Conservation (phyloP, 2,113 vertebrate species). For the Hippopotamus amphibius region DNA sequence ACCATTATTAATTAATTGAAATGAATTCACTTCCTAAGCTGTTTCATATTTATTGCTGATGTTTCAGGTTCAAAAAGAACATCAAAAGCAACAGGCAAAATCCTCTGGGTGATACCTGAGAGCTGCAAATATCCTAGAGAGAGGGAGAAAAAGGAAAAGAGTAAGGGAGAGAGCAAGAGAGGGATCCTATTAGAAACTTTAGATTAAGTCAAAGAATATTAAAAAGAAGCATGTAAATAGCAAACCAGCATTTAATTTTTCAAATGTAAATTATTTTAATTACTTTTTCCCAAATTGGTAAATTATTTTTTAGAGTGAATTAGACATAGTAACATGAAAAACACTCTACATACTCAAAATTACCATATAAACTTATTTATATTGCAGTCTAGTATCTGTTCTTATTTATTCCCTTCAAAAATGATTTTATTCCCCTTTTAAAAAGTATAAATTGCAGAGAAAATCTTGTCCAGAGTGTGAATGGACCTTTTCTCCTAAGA, state of each 20-base stretch:
- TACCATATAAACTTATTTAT: not conserved
- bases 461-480: not conserved
- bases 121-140: not conserved
- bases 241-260: not conserved
- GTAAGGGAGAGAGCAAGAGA: not conserved
- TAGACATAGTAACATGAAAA: not conserved
- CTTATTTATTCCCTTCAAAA: not conserved
- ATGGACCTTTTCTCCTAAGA: not conserved
- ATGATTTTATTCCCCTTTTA: not conserved
- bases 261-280: not conserved
- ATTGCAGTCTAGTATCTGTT: not conserved
- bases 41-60: not conserved
- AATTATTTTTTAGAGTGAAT: not conserved
- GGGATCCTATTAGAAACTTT: not conserved
- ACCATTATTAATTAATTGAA: not conserved
- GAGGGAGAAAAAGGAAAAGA: not conserved
- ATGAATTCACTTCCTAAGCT: not conserved
- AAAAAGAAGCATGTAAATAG: not conserved
- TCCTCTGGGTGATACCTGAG: not conserved
- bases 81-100: not conserved
- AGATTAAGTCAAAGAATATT: not conserved
- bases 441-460: not conserved
- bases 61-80: not conserved
- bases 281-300: not conserved
- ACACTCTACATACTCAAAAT: not conserved